Base-by-base conservation (phyloP, 2,888 invertebrate species). In the Scaeva pyrastri region DNA sequence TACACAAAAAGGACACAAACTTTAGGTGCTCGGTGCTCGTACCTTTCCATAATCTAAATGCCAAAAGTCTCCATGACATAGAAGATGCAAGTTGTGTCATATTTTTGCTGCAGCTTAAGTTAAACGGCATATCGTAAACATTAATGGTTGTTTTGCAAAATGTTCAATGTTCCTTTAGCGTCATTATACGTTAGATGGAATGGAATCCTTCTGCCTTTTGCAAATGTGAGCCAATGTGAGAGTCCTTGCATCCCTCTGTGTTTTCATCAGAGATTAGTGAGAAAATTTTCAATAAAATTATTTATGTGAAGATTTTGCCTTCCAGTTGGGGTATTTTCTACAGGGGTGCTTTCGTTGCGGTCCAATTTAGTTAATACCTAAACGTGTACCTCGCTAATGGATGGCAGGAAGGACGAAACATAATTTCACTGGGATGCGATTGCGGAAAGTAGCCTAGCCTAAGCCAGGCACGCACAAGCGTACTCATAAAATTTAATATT, bases 271-370 rank as follows among this genome's bases (percentile, higher is more conserved):
- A 86, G 86, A 86, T 86, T 86, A 86, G 86, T 86, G 86, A 71
- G 86, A 78, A 86, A 82, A 86, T 86, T 86, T 86, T 86, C 86
- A 86, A 86, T 86, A 86, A 86, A 86, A 86, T 86, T 86, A 74
- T 86, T 86, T 86, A 86, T 66, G 64, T 86, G 74, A 64, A 82
- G 58, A 71, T 85, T 60, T 80, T 58, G 36, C 52, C 56, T 45
- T 14, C 16, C 5, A 36, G 11, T 39, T 19, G 19, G 36, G 48
- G 31, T 31, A 16, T 64, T 64, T 64, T 77, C 50, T 55, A 14
- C 26, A 45, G n/a, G 19, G 52, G 50, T 62, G 23, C 19, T 68
- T 50, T 55, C 56, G 82, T 68, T 85, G 86, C 55, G 85, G 85
- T 85, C 78, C 70, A 77, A 71, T 86, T 82, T 86, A 60, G 86